Evolutionary conservation across 2,797 vertebrate species (phyloP), one percentile per base, ranked within the genome.

Genomic region (Discoglossus pictus): DNA sequence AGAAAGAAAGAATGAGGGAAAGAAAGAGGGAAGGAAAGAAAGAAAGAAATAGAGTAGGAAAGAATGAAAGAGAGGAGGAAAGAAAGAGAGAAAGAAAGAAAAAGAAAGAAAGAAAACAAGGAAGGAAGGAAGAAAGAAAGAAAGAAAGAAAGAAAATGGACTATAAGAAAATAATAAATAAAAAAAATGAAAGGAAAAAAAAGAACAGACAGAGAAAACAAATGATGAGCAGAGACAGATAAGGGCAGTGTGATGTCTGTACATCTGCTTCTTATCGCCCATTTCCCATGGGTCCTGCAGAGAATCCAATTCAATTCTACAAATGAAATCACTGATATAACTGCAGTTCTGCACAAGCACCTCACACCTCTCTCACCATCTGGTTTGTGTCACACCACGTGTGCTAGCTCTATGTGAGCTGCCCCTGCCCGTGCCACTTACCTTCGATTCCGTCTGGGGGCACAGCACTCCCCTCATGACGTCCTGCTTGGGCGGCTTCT

Each of bases 391-490:
- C 1, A 27, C 36, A n/a, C 16, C 15, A 8, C 9, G 44, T 47
- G 13, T 42, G 60, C 42, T 35, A 56, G 39, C 52, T 18, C 16
- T 21, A n/a, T 24, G 39, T 15, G 18, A 24, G 11, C 16, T 4
- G 35, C 2, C 35, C 15, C 13, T 20, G 51, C 40, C 40, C 8
- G 10, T 36, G 38, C 24, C 11, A 76, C 81, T 79, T 81, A 81
- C 87, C 84, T 86, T 75, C 34, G 73, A 66, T 72, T 87, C 78
- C 13, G 63, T 85, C 8, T 78, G 68, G 1, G 90, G 82, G 56
- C 82, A 82, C 23, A 86, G 64, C 0, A 88, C 77, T 15, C 25
- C 65, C 48, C 74, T 62, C 2, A 39, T 61, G 12, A 79, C 4
- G 23, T 80, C 74, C 66, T 77, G 43, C 2, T 78, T 44, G 0